Percentiles rank a stretch among this genome's conserved stretches.
phyloP scores from a whole-genome alignment of 2,113 vertebrate genomes.

The Mormyrus iriodes region DNA sequence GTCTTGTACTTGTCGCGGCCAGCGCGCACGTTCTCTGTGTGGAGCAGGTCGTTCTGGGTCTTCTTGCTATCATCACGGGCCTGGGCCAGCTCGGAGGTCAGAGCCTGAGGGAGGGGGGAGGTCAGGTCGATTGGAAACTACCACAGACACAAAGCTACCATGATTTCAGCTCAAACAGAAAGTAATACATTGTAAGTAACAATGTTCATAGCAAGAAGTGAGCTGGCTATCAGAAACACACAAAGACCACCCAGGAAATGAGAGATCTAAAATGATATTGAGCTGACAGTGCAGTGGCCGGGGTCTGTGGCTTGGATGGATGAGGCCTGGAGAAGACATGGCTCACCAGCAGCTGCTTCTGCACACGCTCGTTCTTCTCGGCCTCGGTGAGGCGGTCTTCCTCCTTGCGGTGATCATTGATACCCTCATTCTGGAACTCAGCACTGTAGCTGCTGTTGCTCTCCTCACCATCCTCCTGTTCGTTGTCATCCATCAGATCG shows the following conservation, averaged over 20 bases:
- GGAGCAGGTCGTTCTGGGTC: slow-evolving; percentile 85
- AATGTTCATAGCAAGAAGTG: not conserved
- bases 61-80: slow-evolving; percentile 82
- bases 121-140: not conserved
- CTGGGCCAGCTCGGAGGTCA: slow-evolving; percentile 84
- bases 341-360: slow-evolving; percentile 83
- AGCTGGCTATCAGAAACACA: not conserved
- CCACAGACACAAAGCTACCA: not conserved
- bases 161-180: not conserved
- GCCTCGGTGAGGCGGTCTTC: slow-evolving; percentile 85
- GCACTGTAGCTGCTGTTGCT: slow-evolving; percentile 78
- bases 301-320: not conserved
- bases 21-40: slow-evolving; percentile 72
- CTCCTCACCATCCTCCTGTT: slow-evolving; percentile 72
- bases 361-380: slow-evolving; percentile 87
- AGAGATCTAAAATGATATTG: not conserved
- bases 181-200: not conserved
- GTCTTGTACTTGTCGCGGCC: slow-evolving; percentile 74
- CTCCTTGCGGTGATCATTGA: slow-evolving; percentile 77
- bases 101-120: slow-evolving; percentile 53
- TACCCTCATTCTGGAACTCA: slow-evolving; percentile 72
- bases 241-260: not conserved
- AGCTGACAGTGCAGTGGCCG: not conserved
- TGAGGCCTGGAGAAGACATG: not conserved
- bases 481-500: slow-evolving; percentile 59